phyloP scores from a whole-genome alignment of 2,113 vertebrate genomes.

The Myotis davidii region DNA sequence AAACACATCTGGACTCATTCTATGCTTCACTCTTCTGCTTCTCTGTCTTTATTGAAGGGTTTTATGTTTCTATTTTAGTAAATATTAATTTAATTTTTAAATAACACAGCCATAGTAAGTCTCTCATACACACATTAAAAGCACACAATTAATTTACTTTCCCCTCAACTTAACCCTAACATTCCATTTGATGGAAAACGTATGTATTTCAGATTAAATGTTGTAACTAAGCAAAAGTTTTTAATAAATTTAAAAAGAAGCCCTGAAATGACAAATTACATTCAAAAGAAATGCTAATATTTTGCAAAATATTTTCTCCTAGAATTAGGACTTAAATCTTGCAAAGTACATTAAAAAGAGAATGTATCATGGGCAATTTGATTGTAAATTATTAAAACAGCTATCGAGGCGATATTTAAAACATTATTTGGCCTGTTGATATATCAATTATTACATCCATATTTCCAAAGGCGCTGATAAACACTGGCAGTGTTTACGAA shows the following conservation, averaged over 20 bases:
- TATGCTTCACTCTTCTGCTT: not conserved
- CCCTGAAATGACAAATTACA: not conserved
- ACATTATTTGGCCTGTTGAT: not conserved
- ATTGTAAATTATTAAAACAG: not conserved
- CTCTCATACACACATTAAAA: not conserved
- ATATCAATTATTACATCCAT: not conserved
- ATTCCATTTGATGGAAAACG: not conserved
- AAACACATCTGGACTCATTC: not conserved
- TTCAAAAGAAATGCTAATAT: not conserved
- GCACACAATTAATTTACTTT: not conserved
- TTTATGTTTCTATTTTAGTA: conserved; percentile 3
- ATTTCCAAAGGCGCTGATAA: not conserved
- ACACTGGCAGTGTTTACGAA: conserved; percentile 20
- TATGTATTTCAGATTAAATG: not conserved
- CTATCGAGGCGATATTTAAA: not conserved
- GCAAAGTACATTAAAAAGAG: not conserved
- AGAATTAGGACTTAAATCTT: conserved; percentile 14
- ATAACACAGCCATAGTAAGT: not conserved
- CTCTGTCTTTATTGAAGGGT: not conserved
- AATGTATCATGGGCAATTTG: not conserved
- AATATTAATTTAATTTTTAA: conserved; percentile 56
- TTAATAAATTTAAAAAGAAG: not conserved
- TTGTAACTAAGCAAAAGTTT: conserved; percentile 43
- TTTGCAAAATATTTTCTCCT: conserved; percentile 32
- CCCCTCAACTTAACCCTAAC: not conserved